These are phyloP conservation scores for Nerophis ophidion DNA, from an alignment of 2,113 vertebrate genomes.

Conservation along the genomic window DNA sequence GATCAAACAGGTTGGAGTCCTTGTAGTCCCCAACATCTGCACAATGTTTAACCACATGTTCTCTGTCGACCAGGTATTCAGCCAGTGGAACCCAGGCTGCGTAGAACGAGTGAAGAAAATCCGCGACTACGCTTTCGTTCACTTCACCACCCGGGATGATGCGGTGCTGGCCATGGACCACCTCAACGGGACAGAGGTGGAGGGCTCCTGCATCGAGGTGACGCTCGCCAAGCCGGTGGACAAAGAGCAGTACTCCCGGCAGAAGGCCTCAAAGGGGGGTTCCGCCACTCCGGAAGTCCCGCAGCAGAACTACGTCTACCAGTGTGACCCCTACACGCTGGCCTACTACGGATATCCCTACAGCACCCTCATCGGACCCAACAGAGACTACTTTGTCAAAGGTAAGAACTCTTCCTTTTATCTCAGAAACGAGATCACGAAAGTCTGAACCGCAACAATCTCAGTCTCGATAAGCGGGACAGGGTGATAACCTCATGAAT, in stretches of 20 bases:
- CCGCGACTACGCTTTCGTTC: conserved; percentile 95
- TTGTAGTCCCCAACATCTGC: background rate
- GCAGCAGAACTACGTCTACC: conserved; percentile 88
- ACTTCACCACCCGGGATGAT: conserved; percentile 91
- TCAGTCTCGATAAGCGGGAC: conserved; percentile 6
- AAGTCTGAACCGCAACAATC: conserved; percentile 1
- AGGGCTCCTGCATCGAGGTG: conserved; percentile 94
- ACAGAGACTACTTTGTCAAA: conserved; percentile 98
- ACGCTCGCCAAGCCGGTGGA: conserved; percentile 97
- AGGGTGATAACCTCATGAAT: conserved; percentile 52
- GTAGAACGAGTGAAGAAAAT: conserved; percentile 98
- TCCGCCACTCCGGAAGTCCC: conserved; percentile 66
- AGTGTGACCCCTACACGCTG: conserved; percentile 92
- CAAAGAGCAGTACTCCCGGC: conserved; percentile 96
- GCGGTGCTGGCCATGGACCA: conserved; percentile 92
- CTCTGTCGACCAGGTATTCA: conserved; percentile 73
- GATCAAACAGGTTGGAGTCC: conserved; percentile 76
- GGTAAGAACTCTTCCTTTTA: conserved; percentile 72
- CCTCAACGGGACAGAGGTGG: conserved; percentile 90
- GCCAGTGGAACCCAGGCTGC: conserved; percentile 92
- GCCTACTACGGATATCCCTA: conserved; percentile 96
- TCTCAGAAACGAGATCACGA: background rate
- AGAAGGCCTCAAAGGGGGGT: conserved; percentile 90
- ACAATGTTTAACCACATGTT: background rate
- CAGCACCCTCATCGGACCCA: conserved; percentile 92